A percentile compares a stretch with the other conserved stretches of the same genome.
Conservation (phyloP, 2,113 vertebrate genomes). For the Synodontis membranacea region DNA sequence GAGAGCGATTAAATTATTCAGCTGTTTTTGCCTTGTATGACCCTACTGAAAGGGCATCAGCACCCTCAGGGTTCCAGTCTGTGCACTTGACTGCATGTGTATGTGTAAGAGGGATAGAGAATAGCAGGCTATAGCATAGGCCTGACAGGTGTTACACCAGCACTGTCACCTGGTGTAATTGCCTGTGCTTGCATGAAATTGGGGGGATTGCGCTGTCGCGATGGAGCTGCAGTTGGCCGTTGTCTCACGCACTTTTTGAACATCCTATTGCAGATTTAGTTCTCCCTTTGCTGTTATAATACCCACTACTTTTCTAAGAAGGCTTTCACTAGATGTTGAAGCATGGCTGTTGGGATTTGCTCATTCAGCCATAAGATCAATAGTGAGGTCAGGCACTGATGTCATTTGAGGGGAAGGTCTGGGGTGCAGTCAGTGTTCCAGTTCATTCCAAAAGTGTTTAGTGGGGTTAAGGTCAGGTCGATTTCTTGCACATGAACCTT, state of each 20-base stretch:
- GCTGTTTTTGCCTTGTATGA: conserved; percentile 60
- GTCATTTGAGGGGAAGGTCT: background rate
- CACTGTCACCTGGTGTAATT: conserved; percentile 49
- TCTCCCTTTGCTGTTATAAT: background rate
- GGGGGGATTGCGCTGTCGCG: background rate
- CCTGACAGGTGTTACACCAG: conserved; percentile 48
- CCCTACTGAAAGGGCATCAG: conserved; percentile 57
- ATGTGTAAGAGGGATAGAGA: conserved; percentile 22
- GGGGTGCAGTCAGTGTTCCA: background rate
- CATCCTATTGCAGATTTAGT: background rate
- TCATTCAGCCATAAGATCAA: background rate
- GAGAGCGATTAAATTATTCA: conserved; percentile 73
- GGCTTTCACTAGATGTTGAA: background rate
- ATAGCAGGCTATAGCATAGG: conserved; percentile 11
- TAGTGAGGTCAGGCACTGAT: background rate
- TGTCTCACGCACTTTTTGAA: background rate
- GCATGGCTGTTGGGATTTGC: background rate
- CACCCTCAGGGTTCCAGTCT: conserved; percentile 44
- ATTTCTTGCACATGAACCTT: background rate
- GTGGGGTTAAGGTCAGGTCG: no score
- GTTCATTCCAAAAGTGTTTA: background rate
- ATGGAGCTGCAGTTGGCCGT: conserved; percentile 15
- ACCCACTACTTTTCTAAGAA: background rate
- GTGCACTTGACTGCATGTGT: conserved; percentile 15
- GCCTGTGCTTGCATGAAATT: background rate